These are phyloP conservation scores for Drosophila eohydei DNA, from an alignment of 2,888 invertebrate genomes.

Conservation along the genomic window DNA sequence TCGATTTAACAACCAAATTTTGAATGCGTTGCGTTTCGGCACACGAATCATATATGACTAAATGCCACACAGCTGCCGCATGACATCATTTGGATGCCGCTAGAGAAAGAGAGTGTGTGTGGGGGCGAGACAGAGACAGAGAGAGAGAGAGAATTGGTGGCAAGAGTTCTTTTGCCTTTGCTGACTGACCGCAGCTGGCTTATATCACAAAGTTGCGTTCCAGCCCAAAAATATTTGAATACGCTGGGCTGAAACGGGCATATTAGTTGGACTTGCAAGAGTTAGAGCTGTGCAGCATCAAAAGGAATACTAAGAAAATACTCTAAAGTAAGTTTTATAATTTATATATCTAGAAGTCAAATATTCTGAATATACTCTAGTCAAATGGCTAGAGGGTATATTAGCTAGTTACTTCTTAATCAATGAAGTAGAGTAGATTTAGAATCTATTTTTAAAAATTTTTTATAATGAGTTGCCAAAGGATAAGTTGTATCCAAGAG, in stretches of 20 bases:
- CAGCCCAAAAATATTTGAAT: background rate
- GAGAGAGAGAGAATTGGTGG: background rate
- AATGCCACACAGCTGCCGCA: constrained; percentile 18
- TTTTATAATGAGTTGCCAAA: too few species aligned
- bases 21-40: constrained; percentile 16
- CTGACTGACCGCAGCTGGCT: constrained; percentile 28
- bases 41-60: constrained; percentile 17
- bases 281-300: background rate
- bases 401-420: too few species aligned
- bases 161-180: background rate
- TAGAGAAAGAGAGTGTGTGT: background rate
- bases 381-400: background rate
- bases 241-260: background rate
- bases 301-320: background rate
- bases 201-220: constrained; percentile 13
- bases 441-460: too few species aligned
- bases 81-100: constrained; percentile 27
- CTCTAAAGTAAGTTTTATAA: too few species aligned
- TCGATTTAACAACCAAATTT: constrained; percentile 69
- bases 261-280: background rate
- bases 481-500: too few species aligned
- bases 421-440: too few species aligned
- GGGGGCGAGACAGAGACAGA: background rate
- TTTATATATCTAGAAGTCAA: background rate
- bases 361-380: background rate